A percentile compares a stretch with the other conserved stretches of the same genome.
phyloP scores from a whole-genome alignment of 2,797 vertebrate species.

The Coregonus suidteri region DNA sequence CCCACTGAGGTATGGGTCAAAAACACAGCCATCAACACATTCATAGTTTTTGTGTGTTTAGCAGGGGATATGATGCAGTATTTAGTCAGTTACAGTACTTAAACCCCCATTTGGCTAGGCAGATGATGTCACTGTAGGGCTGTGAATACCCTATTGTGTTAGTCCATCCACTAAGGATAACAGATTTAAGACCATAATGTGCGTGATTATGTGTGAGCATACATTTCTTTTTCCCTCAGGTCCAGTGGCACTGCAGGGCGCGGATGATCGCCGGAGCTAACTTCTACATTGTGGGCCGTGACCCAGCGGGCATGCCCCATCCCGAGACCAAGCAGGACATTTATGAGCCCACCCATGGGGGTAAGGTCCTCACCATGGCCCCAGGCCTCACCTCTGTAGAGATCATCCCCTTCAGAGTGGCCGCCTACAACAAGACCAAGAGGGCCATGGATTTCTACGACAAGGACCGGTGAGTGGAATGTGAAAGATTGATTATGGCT shows the following conservation, averaged over 20 bases:
- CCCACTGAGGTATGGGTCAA: conserved; percentile 86
- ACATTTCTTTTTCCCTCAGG: conserved; percentile 69
- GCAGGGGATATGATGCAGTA: too few species aligned
- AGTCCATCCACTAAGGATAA: too few species aligned
- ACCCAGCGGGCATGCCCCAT: conserved; percentile 96
- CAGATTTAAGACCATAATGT: not conserved
- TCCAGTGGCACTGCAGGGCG: conserved; percentile 97
- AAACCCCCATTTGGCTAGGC: too few species aligned
- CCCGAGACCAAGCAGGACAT: conserved; percentile 92
- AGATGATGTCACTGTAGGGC: too few species aligned
- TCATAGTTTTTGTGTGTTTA: not conserved
- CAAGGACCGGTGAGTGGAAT: conserved; percentile 74
- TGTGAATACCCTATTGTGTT: too few species aligned
- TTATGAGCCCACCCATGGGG: conserved; percentile 91
- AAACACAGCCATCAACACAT: not conserved
- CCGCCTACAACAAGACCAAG: conserved; percentile 91
- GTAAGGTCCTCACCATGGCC: conserved; percentile 95
- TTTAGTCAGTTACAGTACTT: too few species aligned
- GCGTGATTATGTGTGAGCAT: not conserved
- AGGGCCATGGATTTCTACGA: conserved; percentile 93
- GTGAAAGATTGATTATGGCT: not conserved
- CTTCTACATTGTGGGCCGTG: conserved; percentile 97
- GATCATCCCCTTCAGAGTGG: conserved; percentile 96
- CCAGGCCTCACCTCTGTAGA: conserved; percentile 96
- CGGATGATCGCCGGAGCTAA: conserved; percentile 94